Evolutionary conservation across 1,140 invertebrate genomes (phyloP), one percentile per base, ranked within the genome.

Genomic region (Cydia strobilella): DNA sequence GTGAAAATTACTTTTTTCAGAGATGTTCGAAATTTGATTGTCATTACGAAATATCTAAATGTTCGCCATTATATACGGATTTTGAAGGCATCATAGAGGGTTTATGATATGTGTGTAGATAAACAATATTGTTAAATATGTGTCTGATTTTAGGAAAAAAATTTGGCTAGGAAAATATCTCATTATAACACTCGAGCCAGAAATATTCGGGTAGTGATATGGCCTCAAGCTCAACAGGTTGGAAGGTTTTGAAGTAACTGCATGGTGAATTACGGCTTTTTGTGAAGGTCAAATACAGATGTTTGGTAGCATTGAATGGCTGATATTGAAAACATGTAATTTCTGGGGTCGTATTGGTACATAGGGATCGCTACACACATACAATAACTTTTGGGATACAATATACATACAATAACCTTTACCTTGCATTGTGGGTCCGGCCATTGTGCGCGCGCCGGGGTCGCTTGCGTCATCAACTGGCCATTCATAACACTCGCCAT

Each of bases 331-430:
- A 65, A 65, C 23, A 35, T 65, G 6, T 35, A 35, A 35, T 69
- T 69, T 10, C 3, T 18, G 15, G n/a, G 13, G 31, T 39, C 31
- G 65, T 69, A 42, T 42, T 69, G n/a, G 65, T 35, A 18, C 35
- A 69, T 23, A 69, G 31, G 27, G 77, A 80, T 72, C 83, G 79
- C 84, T 83, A n/a, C n/a, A n/a, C n/a, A n/a, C n/a, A n/a, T n/a
- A n/a, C n/a, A 87, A 88, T 90, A 86, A 89, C 88, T n/a, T 83
- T 83, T 82, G 84, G 79, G 78, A 82, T 80, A 85, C 86, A 87
- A 88, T 90, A 86, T 88, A 87, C 86, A 82, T 80, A 85, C 86
- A 87, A 88, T 90, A 86, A 89, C 88, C 86, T 89, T 90, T 88
- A 88, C 86, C 86, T 89, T 89, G 88, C 83, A 88, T 88, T 88